Conservation (phyloP, 2,113 vertebrate genomes). For the Brachypteracias leptosomus region DNA sequence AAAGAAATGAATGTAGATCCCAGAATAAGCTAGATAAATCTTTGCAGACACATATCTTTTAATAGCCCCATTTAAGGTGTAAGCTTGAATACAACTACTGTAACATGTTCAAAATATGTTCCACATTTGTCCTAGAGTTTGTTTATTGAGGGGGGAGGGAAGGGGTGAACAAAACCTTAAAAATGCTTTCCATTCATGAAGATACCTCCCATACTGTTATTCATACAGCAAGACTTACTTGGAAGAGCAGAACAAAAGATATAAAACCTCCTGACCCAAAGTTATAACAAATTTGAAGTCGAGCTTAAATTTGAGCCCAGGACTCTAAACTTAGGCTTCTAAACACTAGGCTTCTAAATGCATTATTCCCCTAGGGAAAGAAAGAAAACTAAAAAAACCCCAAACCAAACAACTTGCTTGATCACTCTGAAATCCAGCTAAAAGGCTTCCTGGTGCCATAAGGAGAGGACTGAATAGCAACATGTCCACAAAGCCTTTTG, state of each 20-base stretch:
- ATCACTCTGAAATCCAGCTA: background rate
- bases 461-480: background rate
- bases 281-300: background rate
- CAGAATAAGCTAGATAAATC: slow-evolving; percentile 33
- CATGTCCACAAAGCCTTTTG: background rate
- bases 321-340: background rate
- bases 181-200: background rate
- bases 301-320: background rate
- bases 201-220: background rate
- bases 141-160: background rate
- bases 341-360: background rate
- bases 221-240: background rate
- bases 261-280: background rate
- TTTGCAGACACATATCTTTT: background rate
- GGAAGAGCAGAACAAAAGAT: background rate
- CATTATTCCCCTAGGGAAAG: accelerated
- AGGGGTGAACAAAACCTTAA: background rate
- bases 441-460: background rate
- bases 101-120: background rate
- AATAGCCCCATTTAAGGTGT: background rate
- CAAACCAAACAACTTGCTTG: background rate
- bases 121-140: background rate
- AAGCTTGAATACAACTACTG: background rate
- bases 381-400: background rate
- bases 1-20: slow-evolving; percentile 28